These are phyloP conservation scores for Aurelia sp. DNA, from an alignment of 30 jellyfish, hydroid and myxozoan species.

Conservation along the genomic window DNA sequence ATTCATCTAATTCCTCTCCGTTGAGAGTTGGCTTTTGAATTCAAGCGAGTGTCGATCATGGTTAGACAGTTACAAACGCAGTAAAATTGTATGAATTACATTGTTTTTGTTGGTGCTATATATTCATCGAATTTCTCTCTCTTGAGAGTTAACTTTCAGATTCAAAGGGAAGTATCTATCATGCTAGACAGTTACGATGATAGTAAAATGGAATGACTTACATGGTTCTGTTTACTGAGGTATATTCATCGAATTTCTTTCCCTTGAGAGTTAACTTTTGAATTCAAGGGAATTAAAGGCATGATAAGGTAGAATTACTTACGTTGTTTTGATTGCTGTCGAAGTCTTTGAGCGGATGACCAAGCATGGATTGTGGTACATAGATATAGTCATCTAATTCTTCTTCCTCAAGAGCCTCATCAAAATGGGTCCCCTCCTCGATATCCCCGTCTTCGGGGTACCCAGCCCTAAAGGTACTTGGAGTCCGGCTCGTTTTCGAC, in stretches of 20 bases:
- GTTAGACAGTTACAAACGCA: too few species aligned
- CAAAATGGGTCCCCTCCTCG: slow-evolving; percentile 54
- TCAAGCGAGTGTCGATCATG: not conserved
- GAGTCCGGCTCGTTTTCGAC: slow-evolving; percentile 77
- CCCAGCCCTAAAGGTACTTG: slow-evolving; percentile 78
- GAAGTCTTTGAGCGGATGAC: slow-evolving; percentile 94
- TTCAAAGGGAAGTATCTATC: too few species aligned
- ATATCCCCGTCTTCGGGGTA: slow-evolving; percentile 65
- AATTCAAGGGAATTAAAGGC: not conserved
- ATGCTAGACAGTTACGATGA: too few species aligned
- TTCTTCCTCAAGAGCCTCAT: slow-evolving; percentile 72
- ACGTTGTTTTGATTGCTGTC: slow-evolving; percentile 95
- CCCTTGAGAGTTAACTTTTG: not conserved
- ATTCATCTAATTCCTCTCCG: too few species aligned
- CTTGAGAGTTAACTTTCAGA: too few species aligned
- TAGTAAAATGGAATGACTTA: too few species aligned
- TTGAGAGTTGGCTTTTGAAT: too few species aligned
- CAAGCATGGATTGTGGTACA: slow-evolving; percentile 97
- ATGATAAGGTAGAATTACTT: slow-evolving; percentile 39
- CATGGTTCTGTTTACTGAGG: too few species aligned
- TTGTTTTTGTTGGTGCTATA: too few species aligned
- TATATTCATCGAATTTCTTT: too few species aligned
- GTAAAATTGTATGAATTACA: too few species aligned
- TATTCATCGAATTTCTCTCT: too few species aligned
- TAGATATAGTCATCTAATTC: slow-evolving; percentile 69